Evolutionary conservation across 2,888 invertebrate genomes (phyloP).

Genomic region (Atrina japonica): DNA sequence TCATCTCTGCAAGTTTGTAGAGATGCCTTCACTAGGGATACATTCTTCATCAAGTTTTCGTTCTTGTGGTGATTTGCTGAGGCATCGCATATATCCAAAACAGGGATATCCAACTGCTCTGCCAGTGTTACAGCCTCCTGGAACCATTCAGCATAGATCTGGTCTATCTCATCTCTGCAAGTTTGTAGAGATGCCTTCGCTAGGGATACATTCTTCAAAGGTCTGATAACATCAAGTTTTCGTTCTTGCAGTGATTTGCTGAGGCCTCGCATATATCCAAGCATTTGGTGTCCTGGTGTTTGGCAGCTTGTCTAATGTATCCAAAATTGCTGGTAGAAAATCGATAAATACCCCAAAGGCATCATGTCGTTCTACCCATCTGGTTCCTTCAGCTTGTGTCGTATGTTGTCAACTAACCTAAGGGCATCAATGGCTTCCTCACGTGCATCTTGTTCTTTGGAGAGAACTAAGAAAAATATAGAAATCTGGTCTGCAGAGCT

Average conservation of each 20-base stretch:
- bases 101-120: too few relatives aligned
- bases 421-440: conserved; percentile 4
- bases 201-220: background rate
- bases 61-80: too few relatives aligned
- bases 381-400: conserved; percentile 26
- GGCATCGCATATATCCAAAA: too few relatives aligned
- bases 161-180: too few relatives aligned
- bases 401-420: background rate
- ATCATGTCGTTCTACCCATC: conserved; percentile 41
- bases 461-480: conserved; percentile 2
- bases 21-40: too few relatives aligned
- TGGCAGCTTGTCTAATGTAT: background rate
- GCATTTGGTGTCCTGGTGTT: conserved; percentile 6
- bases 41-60: too few relatives aligned
- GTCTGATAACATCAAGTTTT: background rate
- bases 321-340: background rate
- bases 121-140: too few relatives aligned
- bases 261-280: background rate
- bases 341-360: conserved; percentile 11
- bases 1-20: conserved; percentile 1
- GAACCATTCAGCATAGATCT: too few relatives aligned
- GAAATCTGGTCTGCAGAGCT: conserved; percentile 34
- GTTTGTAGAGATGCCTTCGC: conserved; percentile 1
- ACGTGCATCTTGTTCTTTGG: background rate
- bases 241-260: background rate